Evolutionary conservation across 2,113 vertebrate genomes (phyloP), one percentile per base, ranked within the genome.

Genomic region (Struthidea cinerea): DNA sequence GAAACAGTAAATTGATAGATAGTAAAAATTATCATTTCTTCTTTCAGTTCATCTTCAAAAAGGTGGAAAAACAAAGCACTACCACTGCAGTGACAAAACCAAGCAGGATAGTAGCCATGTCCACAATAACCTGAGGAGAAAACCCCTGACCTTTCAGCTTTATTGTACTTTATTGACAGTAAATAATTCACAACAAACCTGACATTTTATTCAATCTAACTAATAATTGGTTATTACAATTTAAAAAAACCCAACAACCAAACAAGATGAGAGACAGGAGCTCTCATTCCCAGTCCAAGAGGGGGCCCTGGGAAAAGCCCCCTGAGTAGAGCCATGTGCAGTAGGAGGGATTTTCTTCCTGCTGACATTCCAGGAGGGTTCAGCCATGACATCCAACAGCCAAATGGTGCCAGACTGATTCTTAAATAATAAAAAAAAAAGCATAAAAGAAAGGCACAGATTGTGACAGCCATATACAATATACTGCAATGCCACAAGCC

Each of bases 191-290:
- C 21, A 16, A 27, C 7, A 28, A n/a, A 80, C 56, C 47, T 7
- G 59, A 37, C 14, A 44, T 44, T 57, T 75, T 28, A 50, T 59
- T 76, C 14, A 63, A 27, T n/a, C 42, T 32, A 42, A 73, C 22
- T 26, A 84, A 63, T 53, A 52, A 27, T 4, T 44, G 17, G 30
- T 41, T 59, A 77, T 57, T 61, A 52, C 61, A 89, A 28, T 28
- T 11, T 2, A 24, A 55, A 49, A 19, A 41, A 22, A 19, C 0
- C 15, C 21, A 9, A 2, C 10, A 71, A 63, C 23, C 3, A 41
- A 64, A 46, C 7, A 26, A 39, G 68, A 30, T 10, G 8, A 22
- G 37, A 35, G 44, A 52, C 12, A 35, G 42, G 23, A 67, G 27
- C 11, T 30, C 8, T 28, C 30, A 11, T 39, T 47, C n/a, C 37